phyloP scores from a whole-genome alignment of 2,797 vertebrate genomes.

The Smutsia gigantea region DNA sequence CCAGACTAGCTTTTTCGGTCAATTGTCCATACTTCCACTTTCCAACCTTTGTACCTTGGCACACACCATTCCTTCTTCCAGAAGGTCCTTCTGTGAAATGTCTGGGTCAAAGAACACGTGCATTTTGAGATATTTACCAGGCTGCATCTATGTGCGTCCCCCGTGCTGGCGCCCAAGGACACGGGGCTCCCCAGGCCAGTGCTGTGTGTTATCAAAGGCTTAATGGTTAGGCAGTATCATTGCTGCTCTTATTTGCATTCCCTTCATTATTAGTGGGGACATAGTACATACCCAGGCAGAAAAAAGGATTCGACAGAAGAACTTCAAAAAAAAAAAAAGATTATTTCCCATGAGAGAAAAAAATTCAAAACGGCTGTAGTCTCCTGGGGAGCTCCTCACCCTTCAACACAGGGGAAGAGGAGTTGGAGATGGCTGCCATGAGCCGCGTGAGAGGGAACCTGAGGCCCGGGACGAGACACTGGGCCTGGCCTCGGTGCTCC shows the following conservation, averaged over 20 bases:
- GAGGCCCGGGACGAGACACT: background rate
- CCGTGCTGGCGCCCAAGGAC: background rate
- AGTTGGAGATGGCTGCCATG: background rate
- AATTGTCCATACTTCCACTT: rapidly evolving
- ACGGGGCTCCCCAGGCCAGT: rapidly evolving
- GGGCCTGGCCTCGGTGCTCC: rapidly evolving
- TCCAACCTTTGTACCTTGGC: background rate
- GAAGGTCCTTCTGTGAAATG: background rate
- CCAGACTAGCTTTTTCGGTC: background rate
- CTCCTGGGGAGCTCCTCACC: background rate
- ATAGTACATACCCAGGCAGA: background rate
- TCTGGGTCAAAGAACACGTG: rapidly evolving
- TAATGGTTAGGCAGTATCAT: rapidly evolving
- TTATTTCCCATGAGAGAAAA: background rate
- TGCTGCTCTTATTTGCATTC: background rate
- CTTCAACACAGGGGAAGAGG: background rate
- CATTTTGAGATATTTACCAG: background rate
- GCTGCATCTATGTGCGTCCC: rapidly evolving
- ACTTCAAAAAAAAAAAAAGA: background rate
- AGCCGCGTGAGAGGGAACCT: background rate
- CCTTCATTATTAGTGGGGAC: background rate
- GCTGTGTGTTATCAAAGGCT: background rate
- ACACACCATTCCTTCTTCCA: background rate
- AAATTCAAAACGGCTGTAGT: background rate
- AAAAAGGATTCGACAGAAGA: background rate